Evolutionary conservation across 2,888 invertebrate genomes (phyloP).

Genomic region (Criorhina ranunculi): DNA sequence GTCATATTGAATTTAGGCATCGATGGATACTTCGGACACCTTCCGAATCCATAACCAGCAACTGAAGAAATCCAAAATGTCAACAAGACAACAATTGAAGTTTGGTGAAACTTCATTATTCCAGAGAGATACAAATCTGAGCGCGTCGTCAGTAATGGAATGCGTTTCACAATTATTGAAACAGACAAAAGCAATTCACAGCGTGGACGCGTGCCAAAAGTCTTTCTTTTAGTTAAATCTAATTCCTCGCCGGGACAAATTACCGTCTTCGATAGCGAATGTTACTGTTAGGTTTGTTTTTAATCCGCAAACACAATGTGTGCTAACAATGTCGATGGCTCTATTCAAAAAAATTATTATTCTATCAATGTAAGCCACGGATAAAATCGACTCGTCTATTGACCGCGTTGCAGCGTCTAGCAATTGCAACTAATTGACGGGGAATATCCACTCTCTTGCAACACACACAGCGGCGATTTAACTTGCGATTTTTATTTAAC

Average conservation of each 20-base stretch:
- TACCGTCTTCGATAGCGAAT: slow-evolving; percentile 33
- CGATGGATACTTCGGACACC: slow-evolving; percentile 88
- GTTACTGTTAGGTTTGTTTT: not conserved
- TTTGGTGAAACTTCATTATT: slow-evolving; percentile 72
- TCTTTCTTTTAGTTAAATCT: slow-evolving; percentile 2
- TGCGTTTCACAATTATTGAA: slow-evolving; percentile 58
- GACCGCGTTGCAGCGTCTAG: slow-evolving; percentile 42
- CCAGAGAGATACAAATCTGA: not conserved
- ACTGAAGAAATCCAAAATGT: slow-evolving; percentile 70
- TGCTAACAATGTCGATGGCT: slow-evolving; percentile 35
- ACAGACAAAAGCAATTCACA: slow-evolving; percentile 32
- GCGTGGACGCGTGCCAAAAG: slow-evolving; percentile 61
- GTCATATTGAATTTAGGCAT: slow-evolving; percentile 88
- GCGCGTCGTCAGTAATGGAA: slow-evolving; percentile 29
- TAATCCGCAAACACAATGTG: slow-evolving; percentile 37
- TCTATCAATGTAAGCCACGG: slow-evolving; percentile 30
- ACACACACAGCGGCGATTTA: slow-evolving; percentile 58
- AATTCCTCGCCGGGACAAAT: slow-evolving; percentile 45
- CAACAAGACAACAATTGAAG: slow-evolving; percentile 60
- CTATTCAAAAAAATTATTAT: slow-evolving; percentile 54
- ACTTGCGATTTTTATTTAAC: slow-evolving; percentile 61
- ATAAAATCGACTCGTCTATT: slow-evolving; percentile 17
- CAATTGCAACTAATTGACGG: slow-evolving; percentile 62
- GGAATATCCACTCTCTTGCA: slow-evolving; percentile 56
- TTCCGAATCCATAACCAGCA: slow-evolving; percentile 86